phyloP scores from a whole-genome alignment of 2,888 invertebrate genomes.

The Drosophila mettleri region DNA sequence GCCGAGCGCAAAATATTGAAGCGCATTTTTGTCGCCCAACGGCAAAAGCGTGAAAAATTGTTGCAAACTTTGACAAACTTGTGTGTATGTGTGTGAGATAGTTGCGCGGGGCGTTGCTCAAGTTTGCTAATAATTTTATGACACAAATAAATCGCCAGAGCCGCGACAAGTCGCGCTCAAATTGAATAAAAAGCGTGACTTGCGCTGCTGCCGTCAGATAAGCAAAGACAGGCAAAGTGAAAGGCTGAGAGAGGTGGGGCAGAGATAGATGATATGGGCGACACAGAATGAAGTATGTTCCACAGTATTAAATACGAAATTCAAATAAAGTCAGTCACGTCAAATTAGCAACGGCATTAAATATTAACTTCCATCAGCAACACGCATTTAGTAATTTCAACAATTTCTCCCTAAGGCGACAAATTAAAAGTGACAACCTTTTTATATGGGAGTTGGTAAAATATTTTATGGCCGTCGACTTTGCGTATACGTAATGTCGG shows the following conservation, averaged over 20 bases:
- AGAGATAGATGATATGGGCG: not conserved
- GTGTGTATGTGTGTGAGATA: constrained; percentile 50
- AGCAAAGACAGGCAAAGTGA: not conserved
- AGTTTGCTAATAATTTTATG: constrained; percentile 66
- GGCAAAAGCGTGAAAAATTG: constrained; percentile 75
- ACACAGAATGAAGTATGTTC: constrained; percentile 6
- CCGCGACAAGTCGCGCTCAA: constrained; percentile 39
- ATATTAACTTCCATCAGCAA: constrained; percentile 50
- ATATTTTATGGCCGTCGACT: constrained; percentile 45
- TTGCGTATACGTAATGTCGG: constrained; percentile 50
- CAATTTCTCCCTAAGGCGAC: constrained; percentile 47
- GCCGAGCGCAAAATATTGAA: constrained; percentile 41
- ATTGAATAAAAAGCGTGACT: constrained; percentile 58
- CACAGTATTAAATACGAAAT: constrained; percentile 21
- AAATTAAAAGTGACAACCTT: constrained; percentile 62
- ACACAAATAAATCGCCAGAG: constrained; percentile 65
- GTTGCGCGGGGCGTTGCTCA: constrained; percentile 34
- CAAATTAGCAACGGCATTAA: constrained; percentile 49
- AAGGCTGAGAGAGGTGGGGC: not conserved
- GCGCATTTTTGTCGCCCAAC: constrained; percentile 47
- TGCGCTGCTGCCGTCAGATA: constrained; percentile 17
- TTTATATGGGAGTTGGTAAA: constrained; percentile 41
- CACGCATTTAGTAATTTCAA: constrained; percentile 41
- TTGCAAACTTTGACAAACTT: constrained; percentile 73
- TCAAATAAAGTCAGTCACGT: constrained; percentile 15